A percentile compares a stretch with the other conserved stretches of the same genome.
Conservation (phyloP, 2,888 invertebrate genomes). For the Hirtodrosophila alboralis region DNA sequence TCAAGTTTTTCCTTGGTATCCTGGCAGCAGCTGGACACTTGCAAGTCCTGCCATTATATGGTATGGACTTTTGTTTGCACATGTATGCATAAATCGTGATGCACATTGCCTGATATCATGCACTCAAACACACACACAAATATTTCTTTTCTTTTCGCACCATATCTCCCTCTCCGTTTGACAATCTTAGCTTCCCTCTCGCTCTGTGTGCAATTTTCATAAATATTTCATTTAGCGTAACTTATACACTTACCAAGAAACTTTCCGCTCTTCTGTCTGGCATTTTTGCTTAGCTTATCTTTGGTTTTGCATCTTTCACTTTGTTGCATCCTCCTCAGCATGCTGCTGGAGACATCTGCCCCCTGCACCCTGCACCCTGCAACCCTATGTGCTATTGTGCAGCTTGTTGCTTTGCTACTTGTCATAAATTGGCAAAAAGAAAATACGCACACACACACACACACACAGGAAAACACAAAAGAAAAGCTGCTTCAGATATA, state of each 20-base stretch:
- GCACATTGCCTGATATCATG: slow-evolving; percentile 22
- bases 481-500: slow-evolving; percentile 21
- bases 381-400: slow-evolving; percentile 20
- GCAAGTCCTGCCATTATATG: slow-evolving; percentile 31
- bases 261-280: slow-evolving; percentile 45
- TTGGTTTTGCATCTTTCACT: slow-evolving; percentile 59
- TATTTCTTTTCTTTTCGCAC: background rate
- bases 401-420: slow-evolving; percentile 64
- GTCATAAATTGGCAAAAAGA: slow-evolving; percentile 72
- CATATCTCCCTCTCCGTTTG: background rate
- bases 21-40: slow-evolving; percentile 40
- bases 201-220: slow-evolving; percentile 67
- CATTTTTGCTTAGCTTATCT: slow-evolving; percentile 58
- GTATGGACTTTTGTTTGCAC: slow-evolving; percentile 42
- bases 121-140: slow-evolving; percentile 3
- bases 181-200: background rate
- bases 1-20: slow-evolving; percentile 1
- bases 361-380: background rate
- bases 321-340: slow-evolving; percentile 44
- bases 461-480: slow-evolving; percentile 18
- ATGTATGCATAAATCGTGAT: slow-evolving; percentile 55
- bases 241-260: slow-evolving; percentile 63
- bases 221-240: slow-evolving; percentile 77
- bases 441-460: slow-evolving; percentile 21
- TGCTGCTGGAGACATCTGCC: slow-evolving; percentile 20